Evolutionary conservation across 1,140 invertebrate genomes (phyloP).

Genomic region (Hermetia illucens): DNA sequence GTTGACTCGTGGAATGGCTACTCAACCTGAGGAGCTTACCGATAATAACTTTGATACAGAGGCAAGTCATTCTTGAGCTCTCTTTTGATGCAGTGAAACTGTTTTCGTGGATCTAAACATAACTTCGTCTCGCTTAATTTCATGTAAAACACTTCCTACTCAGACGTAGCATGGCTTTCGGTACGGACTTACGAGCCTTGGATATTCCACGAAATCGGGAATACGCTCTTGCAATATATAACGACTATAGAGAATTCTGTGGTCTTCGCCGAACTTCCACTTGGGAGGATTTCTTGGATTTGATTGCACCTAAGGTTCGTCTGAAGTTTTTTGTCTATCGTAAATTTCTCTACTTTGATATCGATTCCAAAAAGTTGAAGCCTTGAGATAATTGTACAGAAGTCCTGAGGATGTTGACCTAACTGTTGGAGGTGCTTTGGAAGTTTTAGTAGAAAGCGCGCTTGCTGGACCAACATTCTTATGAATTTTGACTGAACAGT

Average conservation of each 20-base stretch:
- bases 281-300: constrained; percentile 64
- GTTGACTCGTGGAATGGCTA: constrained; percentile 53
- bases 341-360: too few relatives aligned
- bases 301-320: constrained; percentile 49
- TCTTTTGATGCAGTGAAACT: too few relatives aligned
- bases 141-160: constrained; percentile 65
- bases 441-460: constrained; percentile 58
- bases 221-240: constrained; percentile 73
- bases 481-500: constrained; percentile 80
- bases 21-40: constrained; percentile 51
- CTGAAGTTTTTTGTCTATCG: too few relatives aligned
- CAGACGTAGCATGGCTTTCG: constrained; percentile 47
- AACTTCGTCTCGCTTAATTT: too few relatives aligned
- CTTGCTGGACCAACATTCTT: constrained; percentile 82
- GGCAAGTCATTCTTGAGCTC: too few relatives aligned
- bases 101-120: too few relatives aligned
- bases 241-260: constrained; percentile 65
- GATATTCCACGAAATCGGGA: constrained; percentile 85
- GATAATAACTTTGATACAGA: constrained; percentile 60
- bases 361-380: constrained; percentile 50
- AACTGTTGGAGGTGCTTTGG: constrained; percentile 70
- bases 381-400: constrained; percentile 47
- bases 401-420: constrained; percentile 76
- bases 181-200: constrained; percentile 63
- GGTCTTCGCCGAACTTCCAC: constrained; percentile 52